Percentiles rank a stretch among this genome's conserved stretches.
Evolutionary conservation across 2,888 invertebrate genomes (phyloP).

Genomic region (Lathronympha strigana): DNA sequence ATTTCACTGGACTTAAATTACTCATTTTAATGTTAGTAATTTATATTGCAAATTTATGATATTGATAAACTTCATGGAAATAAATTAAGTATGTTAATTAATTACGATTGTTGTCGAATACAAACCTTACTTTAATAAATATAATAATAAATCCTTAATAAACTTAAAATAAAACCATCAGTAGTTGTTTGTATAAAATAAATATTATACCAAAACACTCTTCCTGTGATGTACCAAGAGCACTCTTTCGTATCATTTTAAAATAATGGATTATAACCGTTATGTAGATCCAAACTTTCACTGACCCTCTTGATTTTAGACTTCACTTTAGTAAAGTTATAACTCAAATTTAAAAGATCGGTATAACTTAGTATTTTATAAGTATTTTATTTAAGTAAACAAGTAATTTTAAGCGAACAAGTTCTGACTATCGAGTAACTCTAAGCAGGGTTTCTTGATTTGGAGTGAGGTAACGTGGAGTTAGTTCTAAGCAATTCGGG

Average conservation of each 20-base stretch:
- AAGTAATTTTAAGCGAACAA: not conserved
- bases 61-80: no score
- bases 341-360: no score
- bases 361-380: no score
- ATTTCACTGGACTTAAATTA: no score
- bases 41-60: no score
- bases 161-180: no score
- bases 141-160: no score
- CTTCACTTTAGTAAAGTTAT: not conserved
- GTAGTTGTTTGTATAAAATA: no score
- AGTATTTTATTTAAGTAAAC: not conserved
- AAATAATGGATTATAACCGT: not conserved
- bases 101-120: no score
- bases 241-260: constrained; percentile 58
- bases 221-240: constrained; percentile 70
- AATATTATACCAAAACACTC: constrained; percentile 63
- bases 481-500: constrained; percentile 45
- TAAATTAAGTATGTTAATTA: no score
- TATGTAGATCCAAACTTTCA: not conserved
- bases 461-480: constrained; percentile 47
- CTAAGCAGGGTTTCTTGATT: not conserved
- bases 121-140: no score
- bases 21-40: no score
- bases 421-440: not conserved
- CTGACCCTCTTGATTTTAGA: not conserved